Percentiles rank a stretch among this genome's conserved stretches.
Evolutionary conservation across 2,888 invertebrate genomes (phyloP).

Genomic region (Platycheirus albimanus): DNA sequence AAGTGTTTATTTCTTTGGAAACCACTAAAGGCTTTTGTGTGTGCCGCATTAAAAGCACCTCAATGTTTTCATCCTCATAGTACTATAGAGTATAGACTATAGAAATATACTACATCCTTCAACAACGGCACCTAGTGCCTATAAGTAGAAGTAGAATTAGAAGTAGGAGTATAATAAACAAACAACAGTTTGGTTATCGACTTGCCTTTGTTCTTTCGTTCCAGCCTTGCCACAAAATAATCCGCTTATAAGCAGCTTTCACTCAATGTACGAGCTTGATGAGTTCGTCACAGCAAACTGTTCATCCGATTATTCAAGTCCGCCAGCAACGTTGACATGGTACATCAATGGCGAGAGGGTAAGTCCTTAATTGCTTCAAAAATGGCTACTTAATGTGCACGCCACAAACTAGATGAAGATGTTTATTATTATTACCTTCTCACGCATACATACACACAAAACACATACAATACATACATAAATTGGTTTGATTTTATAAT

Average conservation of each 20-base stretch:
- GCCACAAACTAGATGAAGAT: background rate
- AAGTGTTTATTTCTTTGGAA: constrained; percentile 19
- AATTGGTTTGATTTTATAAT: constrained; percentile 1
- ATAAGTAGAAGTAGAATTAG: too few species aligned
- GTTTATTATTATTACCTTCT: too few species aligned
- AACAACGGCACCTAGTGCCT: background rate
- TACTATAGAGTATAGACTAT: too few species aligned
- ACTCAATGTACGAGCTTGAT: constrained; percentile 78
- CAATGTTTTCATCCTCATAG: constrained; percentile 13
- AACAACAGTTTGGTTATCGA: constrained; percentile 31
- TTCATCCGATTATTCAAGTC: constrained; percentile 80
- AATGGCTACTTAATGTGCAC: background rate
- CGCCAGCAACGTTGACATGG: constrained; percentile 79
- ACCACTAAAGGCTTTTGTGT: constrained; percentile 23
- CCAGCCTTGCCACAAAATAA: constrained; percentile 80
- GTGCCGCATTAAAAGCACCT: constrained; percentile 23
- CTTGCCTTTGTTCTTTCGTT: constrained; percentile 41
- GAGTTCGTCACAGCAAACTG: constrained; percentile 81
- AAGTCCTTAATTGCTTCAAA: constrained; percentile 59
- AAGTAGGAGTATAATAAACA: constrained; percentile 18
- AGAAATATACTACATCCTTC: background rate
- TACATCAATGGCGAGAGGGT: constrained; percentile 80
- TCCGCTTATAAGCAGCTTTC: constrained; percentile 80
- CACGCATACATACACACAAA: too few species aligned
- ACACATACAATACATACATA: too few species aligned